Percentiles rank a stretch among this genome's conserved stretches.
Evolutionary conservation across 2,797 vertebrate species (phyloP).

Genomic region (Pseudocheirus occidentalis): DNA sequence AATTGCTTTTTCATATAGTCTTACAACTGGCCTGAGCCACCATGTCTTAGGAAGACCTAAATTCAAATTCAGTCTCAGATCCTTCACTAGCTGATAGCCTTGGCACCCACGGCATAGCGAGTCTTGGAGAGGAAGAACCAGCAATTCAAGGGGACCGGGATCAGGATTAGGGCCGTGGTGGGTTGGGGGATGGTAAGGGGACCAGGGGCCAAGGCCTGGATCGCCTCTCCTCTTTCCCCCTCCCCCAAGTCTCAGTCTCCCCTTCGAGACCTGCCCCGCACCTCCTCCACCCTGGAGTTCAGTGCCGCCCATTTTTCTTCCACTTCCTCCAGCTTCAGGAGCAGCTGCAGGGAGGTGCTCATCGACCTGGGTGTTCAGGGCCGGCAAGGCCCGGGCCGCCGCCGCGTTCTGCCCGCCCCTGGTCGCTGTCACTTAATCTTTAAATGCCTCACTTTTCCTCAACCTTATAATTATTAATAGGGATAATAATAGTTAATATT

Average conservation of each 20-base stretch:
- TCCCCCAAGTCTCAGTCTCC: neutral
- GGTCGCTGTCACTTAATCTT: neutral
- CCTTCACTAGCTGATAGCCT: neutral
- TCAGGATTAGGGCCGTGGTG: no score
- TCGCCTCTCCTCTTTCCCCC: neutral
- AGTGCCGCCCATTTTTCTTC: slow-evolving; percentile 86
- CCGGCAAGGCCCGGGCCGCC: neutral
- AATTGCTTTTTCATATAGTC: neutral
- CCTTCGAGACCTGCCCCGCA: slow-evolving; percentile 57
- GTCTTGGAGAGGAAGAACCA: no score
- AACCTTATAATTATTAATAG: neutral
- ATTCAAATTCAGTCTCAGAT: neutral
- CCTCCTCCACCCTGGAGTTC: slow-evolving; percentile 90
- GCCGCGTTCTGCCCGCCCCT: accelerated
- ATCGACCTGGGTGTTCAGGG: slow-evolving; percentile 82
- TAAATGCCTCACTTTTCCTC: neutral
- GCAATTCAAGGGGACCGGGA: neutral
- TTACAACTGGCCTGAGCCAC: neutral
- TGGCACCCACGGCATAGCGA: no score
- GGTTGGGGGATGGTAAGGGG: no score
- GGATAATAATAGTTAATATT: no score
- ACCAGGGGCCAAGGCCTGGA: neutral
- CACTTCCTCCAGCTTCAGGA: slow-evolving; percentile 89
- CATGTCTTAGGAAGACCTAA: neutral
- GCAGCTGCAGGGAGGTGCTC: slow-evolving; percentile 84